phyloP scores from a whole-genome alignment of 2,888 invertebrate genomes.

The Amiota minor region DNA sequence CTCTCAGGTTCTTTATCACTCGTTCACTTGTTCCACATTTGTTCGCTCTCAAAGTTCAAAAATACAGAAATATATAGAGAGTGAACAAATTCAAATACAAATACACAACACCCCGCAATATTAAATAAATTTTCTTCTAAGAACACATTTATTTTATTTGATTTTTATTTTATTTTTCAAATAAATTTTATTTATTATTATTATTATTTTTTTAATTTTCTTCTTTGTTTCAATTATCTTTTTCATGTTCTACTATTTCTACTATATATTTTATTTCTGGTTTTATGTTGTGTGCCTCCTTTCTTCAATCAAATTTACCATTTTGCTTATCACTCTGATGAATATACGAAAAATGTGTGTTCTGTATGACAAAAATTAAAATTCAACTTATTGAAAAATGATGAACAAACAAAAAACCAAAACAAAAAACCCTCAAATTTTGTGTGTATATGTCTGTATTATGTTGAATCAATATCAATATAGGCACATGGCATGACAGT shows the following conservation, averaged over 20 bases:
- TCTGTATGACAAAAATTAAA: constrained; percentile 36
- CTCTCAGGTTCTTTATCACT: no score
- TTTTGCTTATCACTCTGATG: constrained; percentile 30
- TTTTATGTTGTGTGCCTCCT: constrained; percentile 33
- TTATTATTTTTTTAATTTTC: constrained; percentile 37
- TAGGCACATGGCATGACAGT: constrained; percentile 75
- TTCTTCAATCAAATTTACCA: no score
- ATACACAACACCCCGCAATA: not conserved
- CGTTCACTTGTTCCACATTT: no score
- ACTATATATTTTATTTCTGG: constrained; percentile 29
- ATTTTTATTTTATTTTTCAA: constrained; percentile 28
- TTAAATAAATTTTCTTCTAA: not conserved
- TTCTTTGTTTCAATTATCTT: constrained; percentile 31
- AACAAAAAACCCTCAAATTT: constrained; percentile 38
- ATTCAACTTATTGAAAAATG: constrained; percentile 34
- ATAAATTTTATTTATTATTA: constrained; percentile 22
- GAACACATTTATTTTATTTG: constrained; percentile 2
- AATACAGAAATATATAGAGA: no score
- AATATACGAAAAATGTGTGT: constrained; percentile 33
- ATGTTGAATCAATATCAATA: constrained; percentile 49
- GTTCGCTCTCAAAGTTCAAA: no score
- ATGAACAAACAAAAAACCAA: constrained; percentile 14
- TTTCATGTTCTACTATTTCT: constrained; percentile 13
- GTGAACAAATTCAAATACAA: not conserved
- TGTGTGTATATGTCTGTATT: constrained; percentile 53